Base-by-base conservation (phyloP, 2,797 vertebrate species). In the Rhodeus uyekii region DNA sequence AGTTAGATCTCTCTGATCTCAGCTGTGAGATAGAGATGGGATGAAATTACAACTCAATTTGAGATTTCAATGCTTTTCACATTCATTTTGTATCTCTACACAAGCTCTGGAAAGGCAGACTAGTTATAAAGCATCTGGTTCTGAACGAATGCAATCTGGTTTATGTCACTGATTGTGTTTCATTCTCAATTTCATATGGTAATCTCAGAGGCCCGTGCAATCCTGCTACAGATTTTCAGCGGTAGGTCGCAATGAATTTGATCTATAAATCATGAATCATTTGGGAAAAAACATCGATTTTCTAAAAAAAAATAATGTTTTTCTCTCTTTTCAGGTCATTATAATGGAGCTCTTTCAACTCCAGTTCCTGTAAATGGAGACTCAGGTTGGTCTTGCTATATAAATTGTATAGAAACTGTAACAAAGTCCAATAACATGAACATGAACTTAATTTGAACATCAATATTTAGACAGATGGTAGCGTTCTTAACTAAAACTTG, bases 301-400 rank as follows among this genome's bases (percentile, higher is more conserved):
- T n/a, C 39, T 53, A 50, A 75, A 50, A 29, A 8, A 42, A 12
- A n/a, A n/a, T n/a, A n/a, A 38, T 18, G 5, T 39, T 71, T 73
- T 79, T 38, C n/a, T 78, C 5, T 79, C 53, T 60, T 48, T 65
- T 22, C 83, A 84, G 44, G 36, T 34, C 9, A 68, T 1, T 14
- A 42, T 6, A 68, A 34, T 12, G 71, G 3, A 77, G 64, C 13
- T 53, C 19, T 27, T 22, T 55, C 80, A 1, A 89, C 86, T 12
- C 18, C 67, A 9, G 55, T 58, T 8, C 78, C 83, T 68, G 73
- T 9, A 67, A 60, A 71, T 36, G 60, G 6, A 82, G 64, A 83
- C 71, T 83, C 78, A 77, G 83, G 87, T 88, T 67, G 76, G 86
- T 80, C 44, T 36, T 16, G 5, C 46, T 22, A 14, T 67, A 39